Percentiles rank a stretch among this genome's conserved stretches.
These are phyloP conservation scores for Turnix velox DNA, from an alignment of 2,113 vertebrate genomes.

Conservation along the genomic window DNA sequence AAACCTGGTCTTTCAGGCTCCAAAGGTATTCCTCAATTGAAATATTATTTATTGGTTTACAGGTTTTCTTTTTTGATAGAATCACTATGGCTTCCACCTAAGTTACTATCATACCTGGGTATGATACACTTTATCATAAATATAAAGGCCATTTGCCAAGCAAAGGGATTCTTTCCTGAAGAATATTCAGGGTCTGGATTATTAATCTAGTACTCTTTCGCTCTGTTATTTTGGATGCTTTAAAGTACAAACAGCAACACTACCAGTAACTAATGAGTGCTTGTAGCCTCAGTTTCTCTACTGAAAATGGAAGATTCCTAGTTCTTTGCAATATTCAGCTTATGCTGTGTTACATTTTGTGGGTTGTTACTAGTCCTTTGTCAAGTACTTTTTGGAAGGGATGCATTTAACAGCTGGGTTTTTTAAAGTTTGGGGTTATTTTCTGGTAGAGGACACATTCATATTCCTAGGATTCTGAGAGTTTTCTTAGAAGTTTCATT, in stretches of 20 bases:
- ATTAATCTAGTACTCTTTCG: neutral
- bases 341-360: neutral
- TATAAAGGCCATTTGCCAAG: neutral
- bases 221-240: neutral
- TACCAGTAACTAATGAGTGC: neutral
- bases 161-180: neutral
- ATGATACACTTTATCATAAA: neutral
- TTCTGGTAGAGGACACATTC: neutral
- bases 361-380: neutral
- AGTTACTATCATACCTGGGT: neutral
- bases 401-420: fast-evolving
- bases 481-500: neutral
- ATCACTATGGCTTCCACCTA: neutral
- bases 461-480: neutral
- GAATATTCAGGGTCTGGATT: neutral
- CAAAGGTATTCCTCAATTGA: neutral
- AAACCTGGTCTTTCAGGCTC: neutral
- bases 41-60: neutral
- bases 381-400: neutral
- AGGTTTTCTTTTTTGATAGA: neutral
- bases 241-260: neutral
- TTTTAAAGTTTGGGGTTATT: neutral
- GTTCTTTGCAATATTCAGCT: neutral
- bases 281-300: neutral
- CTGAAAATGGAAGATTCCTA: neutral